Evolutionary conservation across 2,113 vertebrate species (phyloP), one percentile per base, ranked within the genome.

Genomic region (Passer domesticus): DNA sequence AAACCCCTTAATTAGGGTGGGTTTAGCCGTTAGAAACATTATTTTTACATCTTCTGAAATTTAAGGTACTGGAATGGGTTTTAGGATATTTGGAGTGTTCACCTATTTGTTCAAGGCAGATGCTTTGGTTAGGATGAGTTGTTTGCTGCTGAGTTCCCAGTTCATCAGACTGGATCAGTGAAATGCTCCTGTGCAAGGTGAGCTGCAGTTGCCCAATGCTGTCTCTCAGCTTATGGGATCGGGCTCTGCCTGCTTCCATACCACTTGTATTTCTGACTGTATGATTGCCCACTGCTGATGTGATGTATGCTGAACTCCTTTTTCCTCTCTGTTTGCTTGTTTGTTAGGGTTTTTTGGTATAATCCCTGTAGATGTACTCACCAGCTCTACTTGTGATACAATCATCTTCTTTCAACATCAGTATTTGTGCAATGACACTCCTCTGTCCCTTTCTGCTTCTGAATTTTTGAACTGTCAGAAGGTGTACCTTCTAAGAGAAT

Each of bases 191-290:
- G 21, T 15, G 33, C 47, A 30, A 24, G 33, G 22, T 8, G 41
- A 59, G 55, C 37, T 2, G 2, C 44, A 28, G 11, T 1, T 60
- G 22, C 46, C 41, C 4, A 4, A 3, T 53, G 43, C n/a, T 1
- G 0, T 7, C 3, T 15, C 33, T 55, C 39, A 50, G 47, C 39
- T 39, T 7, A 37, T 11, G 39, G 59, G 39, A 13, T 25, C 67
- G 67, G 31, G 9, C 30, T 69, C 16, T 52, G 35, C 49, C 49
- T 77, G 27, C 75, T 74, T 39, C 46, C 12, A 24, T 9, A 13
- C 8, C 7, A 6, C 30, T 52, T 74, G 5, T 7, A 7, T 52
- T 89, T 50, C 74, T 66, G 31, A 4, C 52, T 35, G 19, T 10
- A 16, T 28, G 33, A 81, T 35, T 59, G 28, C 15, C 33, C 70